Percentiles rank a stretch among this genome's conserved stretches.
These are phyloP conservation scores for Parapristionchus giblindavisi DNA, from an alignment of 2,888 invertebrate genomes.

Conservation along the genomic window DNA sequence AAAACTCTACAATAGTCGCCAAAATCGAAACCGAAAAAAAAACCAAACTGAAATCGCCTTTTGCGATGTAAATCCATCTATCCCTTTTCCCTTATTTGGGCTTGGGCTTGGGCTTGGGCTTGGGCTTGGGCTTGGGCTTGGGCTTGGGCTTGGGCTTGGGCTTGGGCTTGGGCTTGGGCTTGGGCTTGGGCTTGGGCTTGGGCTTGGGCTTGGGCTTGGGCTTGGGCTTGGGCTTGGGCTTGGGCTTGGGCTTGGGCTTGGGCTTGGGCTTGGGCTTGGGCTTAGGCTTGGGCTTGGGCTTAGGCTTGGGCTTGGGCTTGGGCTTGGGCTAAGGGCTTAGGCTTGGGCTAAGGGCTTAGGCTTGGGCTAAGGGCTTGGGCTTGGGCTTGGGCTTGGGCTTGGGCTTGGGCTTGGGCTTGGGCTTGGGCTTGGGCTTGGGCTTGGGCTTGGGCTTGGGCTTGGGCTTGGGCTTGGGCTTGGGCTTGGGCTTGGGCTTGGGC, in stretches of 20 bases:
- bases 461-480: constrained; percentile 43
- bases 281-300: constrained; percentile 48
- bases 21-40: no score
- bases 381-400: constrained; percentile 40
- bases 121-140: constrained; percentile 41
- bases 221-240: constrained; percentile 44
- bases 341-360: no score
- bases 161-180: constrained; percentile 41
- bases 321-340: no score
- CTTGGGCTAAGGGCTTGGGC: no score
- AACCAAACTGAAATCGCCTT: no score
- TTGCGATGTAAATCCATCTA: no score
- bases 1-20: no score
- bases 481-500: constrained; percentile 42
- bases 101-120: constrained; percentile 41
- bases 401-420: constrained; percentile 39
- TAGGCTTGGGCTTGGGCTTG: constrained; percentile 48
- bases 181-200: constrained; percentile 43
- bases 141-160: constrained; percentile 39
- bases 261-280: constrained; percentile 41
- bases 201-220: constrained; percentile 45
- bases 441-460: constrained; percentile 43
- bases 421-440: constrained; percentile 40
- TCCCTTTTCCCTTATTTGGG: no score
- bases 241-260: constrained; percentile 42